Evolutionary conservation across 2,113 vertebrate species (phyloP), one percentile per base, ranked within the genome.

Genomic region (Oenanthe oenanthe): DNA sequence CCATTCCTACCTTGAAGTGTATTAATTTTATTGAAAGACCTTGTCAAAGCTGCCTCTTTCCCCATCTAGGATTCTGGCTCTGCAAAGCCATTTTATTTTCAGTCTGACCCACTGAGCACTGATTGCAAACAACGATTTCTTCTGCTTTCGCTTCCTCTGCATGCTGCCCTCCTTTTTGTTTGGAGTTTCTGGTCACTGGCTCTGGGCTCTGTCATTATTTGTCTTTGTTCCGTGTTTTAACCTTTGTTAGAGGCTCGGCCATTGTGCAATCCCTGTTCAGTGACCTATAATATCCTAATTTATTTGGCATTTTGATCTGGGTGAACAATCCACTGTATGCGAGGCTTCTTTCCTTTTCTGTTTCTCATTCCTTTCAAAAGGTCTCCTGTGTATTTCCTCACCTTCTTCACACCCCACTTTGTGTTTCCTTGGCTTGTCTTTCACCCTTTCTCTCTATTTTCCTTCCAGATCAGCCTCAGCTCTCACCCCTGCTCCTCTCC

Each of bases 211-310:
- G 95, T 74, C 90, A 66, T 95, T 93, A 85, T 95, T 92, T 93
- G 94, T 78, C 93, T 97, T 93, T 96, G 94, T 96, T 96, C 85
- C 2, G 2, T 89, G 81, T 68, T 96, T 97, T 97, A 97, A 96
- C 96, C 96, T 96, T 95, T 96, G 94, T 94, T 92, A 92, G 83
- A 94, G 89, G 61, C 68, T 93, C 72, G 7, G 90, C 71, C 86
- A 78, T 92, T 92, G 92, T 91, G 90, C 88, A 95, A 76, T 88
- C 85, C 80, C 95, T 92, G 95, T 36, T 95, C 92, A 61, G 65
- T 96, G 96, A 97, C 95, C 95, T 96, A 38, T 26, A 73, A 70
- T 90, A 63, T 67, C 80, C 85, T 88, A 80, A 96, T 96, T 96
- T 65, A 92, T 80, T 29, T 92, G 94, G 88, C 74, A 95, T 96